Evolutionary conservation across 2,797 vertebrate genomes (phyloP), one percentile per base, ranked within the genome.

Genomic region (Cyprinodon diabolis): DNA sequence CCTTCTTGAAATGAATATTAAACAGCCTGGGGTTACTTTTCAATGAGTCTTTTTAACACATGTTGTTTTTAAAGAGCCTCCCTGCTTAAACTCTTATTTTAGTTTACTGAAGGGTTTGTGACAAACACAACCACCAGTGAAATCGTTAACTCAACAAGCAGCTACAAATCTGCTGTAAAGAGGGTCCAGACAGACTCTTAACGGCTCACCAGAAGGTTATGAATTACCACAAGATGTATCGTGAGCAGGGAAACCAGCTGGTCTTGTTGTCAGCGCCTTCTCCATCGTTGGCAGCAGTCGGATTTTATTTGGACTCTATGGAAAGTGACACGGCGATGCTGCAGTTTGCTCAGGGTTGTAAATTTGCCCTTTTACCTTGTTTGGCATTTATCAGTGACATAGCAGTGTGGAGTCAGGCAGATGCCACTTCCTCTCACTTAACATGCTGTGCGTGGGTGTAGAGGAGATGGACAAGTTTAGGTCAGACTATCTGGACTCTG

Each of bases 401-500:
- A 81, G 77, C 76, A 78, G 85, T 90, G 86, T 89, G 80, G 79
- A 86, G 86, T 84, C 84, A 79, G 87, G 80, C 85, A 67, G 77
- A 85, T 87, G 86, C 78, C 66, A 82, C 84, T 89, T 89, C 80
- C 73, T 72, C 72, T 74, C 89, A 81, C 86, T 90, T 80, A 79
- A 80, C 82, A 78, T 77, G 77, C 67, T 87, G 78, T 86, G 67
- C 57, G 75, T 60, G 81, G 75, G 80, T 74, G 68, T 68, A 73
- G 48, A 63, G 71, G 62, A 69, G 69, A 69, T 54, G 69, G 62
- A 73, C 80, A 73, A 84, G 82, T 84, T 57, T 45, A 55, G 78
- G 80, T 86, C 90, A 85, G 85, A 79, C 85, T 40, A 92, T 92
- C 89, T 79, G 75, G 66, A 79, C 85, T 35, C 67, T 90, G 85